Evolutionary conservation across 2,113 vertebrate species (phyloP), one percentile per base, ranked within the genome.

Genomic region (Nematolebias whitei): DNA sequence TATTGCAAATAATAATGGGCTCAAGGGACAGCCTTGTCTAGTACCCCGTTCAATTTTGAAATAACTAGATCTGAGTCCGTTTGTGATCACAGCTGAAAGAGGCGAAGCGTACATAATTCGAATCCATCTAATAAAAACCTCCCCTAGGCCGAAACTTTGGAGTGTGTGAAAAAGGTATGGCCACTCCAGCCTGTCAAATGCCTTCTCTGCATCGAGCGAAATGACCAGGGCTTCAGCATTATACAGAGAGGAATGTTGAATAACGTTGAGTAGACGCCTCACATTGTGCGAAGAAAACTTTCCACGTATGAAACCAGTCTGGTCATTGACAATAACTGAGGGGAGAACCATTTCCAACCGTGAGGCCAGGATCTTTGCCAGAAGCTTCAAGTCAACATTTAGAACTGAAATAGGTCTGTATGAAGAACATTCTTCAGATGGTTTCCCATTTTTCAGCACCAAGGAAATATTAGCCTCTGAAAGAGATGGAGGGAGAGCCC

Each of bases 381-480:
- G 29, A 3, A 44, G 23, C 12, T 44, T 53, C 12, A 54, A 16
- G 15, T 32, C 50, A 2, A 65, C 3, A 32, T 65, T 65, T 44
- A 65, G 14, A 44, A 65, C 49, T 0, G 61, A 63, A 9, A 63
- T 63, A 15, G 49, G 39, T 16, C 62, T 64, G 12, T 65, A 65
- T 26, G 26, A 56, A 16, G 52, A 54, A 12, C 63, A 66, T 2
- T 55, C 51, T 45, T 55, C 41, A 4, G 41, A 2, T 0, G 13
- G 0, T 47, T 66, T 39, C 5, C 41, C 41, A 19, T 66, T 55
- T 66, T 44, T 64, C 5, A 65, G 11, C 2, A 65, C 40, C 5
- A 66, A 5, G 2, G 52, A 66, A 4, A 66, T 66, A 24, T 66
- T 56, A n/a, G 63, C 63, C 29, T 66, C 63, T 29, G 48, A 38